These are phyloP conservation scores for Pachymerium ferrugineum DNA, from an alignment of 2,888 invertebrate genomes.

Conservation along the genomic window DNA sequence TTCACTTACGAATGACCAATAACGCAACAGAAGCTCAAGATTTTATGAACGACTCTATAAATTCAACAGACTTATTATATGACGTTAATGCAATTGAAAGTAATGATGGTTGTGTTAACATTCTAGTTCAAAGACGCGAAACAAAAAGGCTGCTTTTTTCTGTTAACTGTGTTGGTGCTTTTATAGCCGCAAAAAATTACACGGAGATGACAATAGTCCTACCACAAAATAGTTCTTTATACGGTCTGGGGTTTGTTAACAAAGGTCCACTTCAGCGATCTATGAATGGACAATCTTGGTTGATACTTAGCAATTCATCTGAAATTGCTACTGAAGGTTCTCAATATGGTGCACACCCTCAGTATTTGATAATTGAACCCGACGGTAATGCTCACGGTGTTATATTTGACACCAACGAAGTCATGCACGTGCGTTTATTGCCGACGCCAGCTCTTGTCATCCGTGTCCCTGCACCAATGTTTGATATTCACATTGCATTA, in stretches of 20 bases:
- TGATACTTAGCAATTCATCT: slow-evolving; percentile 17
- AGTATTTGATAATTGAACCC: slow-evolving; percentile 45
- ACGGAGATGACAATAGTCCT: neutral
- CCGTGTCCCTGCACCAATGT: slow-evolving; percentile 54
- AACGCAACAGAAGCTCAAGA: neutral
- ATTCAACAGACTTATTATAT: neutral
- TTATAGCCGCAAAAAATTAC: neutral
- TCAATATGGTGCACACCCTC: slow-evolving; percentile 40
- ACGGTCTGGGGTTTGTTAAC: slow-evolving; percentile 1
- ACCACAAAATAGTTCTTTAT: neutral
- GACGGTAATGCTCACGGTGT: slow-evolving; percentile 57
- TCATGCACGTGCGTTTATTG: slow-evolving; percentile 55
- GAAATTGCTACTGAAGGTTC: neutral
- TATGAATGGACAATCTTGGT: neutral
- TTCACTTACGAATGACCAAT: neutral
- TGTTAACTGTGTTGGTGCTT: neutral
- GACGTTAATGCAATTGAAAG: neutral
- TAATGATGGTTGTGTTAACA: neutral
- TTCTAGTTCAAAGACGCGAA: neutral
- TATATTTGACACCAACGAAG: slow-evolving; percentile 51
- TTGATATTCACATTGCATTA: slow-evolving; percentile 52
- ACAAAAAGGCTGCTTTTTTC: neutral
- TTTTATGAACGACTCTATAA: neutral
- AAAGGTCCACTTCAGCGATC: neutral
- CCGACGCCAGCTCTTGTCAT: slow-evolving; percentile 53